A percentile compares a stretch with the other conserved stretches of the same genome.
phyloP scores from a whole-genome alignment of 1,140 invertebrate genomes.

The Cyphomyrmex costatus region DNA sequence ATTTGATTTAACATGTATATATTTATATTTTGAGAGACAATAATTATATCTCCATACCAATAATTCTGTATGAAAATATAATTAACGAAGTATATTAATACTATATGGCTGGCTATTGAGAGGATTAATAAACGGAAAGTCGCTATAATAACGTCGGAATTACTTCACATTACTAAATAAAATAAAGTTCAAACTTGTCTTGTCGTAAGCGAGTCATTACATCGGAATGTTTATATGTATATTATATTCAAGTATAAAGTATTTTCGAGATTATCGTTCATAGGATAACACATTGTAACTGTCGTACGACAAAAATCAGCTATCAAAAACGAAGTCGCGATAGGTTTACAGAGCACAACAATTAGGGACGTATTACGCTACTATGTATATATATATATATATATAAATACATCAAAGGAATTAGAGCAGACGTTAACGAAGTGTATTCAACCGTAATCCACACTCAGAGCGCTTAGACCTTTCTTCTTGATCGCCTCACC shows the following conservation, averaged over 20 bases:
- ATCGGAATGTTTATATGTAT: conserved; percentile 44
- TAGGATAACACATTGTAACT: conserved; percentile 32
- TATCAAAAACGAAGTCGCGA: conserved; percentile 48
- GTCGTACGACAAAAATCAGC: conserved; percentile 53
- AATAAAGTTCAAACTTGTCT: conserved; percentile 22
- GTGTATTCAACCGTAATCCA: conserved; percentile 83
- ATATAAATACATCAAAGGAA: conserved; percentile 65
- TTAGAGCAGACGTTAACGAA: conserved; percentile 15
- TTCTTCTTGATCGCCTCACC: conserved; percentile 91
- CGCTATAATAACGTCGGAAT: neutral
- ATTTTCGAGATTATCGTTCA: conserved; percentile 23
- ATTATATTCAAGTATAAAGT: conserved; percentile 36
- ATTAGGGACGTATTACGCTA: conserved; percentile 61
- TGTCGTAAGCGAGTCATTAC: conserved; percentile 36
- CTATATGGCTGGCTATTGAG: conserved; percentile 41
- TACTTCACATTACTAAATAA: conserved; percentile 20
- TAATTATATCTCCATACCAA: conserved; percentile 30
- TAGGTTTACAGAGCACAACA: conserved; percentile 67
- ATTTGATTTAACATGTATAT: conserved; percentile 48
- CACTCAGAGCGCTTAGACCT: conserved; percentile 88
- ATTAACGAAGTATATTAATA: conserved; percentile 38
- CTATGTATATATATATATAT: conserved; percentile 64
- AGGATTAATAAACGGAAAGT: conserved; percentile 38
- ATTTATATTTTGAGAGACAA: conserved; percentile 27
- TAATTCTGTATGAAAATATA: conserved; percentile 49